Evolutionary conservation across 2,888 invertebrate genomes (phyloP), one percentile per base, ranked within the genome.

Genomic region (Cantharis nigra): DNA sequence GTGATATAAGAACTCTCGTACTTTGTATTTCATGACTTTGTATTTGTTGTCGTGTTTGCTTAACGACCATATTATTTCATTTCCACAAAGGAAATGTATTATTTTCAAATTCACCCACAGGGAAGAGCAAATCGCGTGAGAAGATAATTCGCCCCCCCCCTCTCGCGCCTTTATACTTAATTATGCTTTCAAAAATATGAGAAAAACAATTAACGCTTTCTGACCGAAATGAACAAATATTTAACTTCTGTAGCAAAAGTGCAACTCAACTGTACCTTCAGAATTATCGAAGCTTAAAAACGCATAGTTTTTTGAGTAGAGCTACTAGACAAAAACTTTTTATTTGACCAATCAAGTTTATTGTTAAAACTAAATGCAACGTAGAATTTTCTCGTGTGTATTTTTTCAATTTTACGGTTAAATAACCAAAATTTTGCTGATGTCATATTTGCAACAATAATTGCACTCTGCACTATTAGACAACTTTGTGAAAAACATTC

Each of bases 1-100:
- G 13, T 5, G 71, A 79, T 79, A 73, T 78, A 79, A 75, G 16
- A 49, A 70, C 65, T 70, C 20, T 11, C 64, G 65, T 63, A 75
- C 70, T 70, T 75, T 70, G 70, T 33, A 63, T 75, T 75, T 14
- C 63, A 65, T 75, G 65, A 65, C 70, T 75, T 75, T 75, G 69
- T 65, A 70, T 70, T 75, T 70, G 74, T 74, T 18, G 30, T 74
- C 64, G 49, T 49, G 49, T 49, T 49, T 49, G n/a, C 49, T 49
- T 74, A 74, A 74, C 74, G 74, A 69, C 72, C 67, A 72, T 49
- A 65, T 72, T 72, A 65, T 72, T 67, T 49, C 49, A 49, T 49
- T 49, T 49, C 2, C 49, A 49, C 49, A 49, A 49, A 49, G 49
- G n/a, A 49, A 49, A 49, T n/a, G 49, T 49, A 49, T 49, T 49